phyloP scores from a whole-genome alignment of 2,888 invertebrate species.

The Horisme vitalbata region DNA sequence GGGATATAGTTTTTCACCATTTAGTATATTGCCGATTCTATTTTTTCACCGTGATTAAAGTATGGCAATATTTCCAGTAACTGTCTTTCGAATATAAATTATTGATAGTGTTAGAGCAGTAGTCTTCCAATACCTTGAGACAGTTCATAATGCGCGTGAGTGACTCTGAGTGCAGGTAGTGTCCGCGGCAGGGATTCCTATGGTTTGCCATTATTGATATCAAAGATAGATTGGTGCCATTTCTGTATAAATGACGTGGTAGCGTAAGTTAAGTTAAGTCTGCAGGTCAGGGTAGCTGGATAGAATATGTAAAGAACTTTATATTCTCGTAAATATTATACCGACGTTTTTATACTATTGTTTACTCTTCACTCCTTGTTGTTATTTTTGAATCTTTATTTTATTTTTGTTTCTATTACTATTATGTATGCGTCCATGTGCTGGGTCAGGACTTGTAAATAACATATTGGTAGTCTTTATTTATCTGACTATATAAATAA shows the following conservation, averaged over 20 bases:
- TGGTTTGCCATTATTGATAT: conserved; percentile 82
- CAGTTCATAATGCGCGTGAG: conserved; percentile 41
- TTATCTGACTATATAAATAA: conserved; percentile 68
- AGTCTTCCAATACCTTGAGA: conserved; percentile 81
- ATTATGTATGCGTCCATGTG: conserved; percentile 78
- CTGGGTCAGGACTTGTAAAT: conserved; percentile 78
- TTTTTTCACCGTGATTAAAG: conserved; percentile 50
- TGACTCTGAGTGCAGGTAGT: conserved; percentile 33
- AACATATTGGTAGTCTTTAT: conserved; percentile 74
- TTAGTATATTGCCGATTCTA: conserved; percentile 59
- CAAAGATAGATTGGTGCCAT: conserved; percentile 84
- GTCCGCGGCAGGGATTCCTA: conserved; percentile 78
- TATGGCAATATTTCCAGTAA: conserved; percentile 53
- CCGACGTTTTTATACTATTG: conserved; percentile 59
- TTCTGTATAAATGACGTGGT: conserved; percentile 79
- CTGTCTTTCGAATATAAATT: conserved; percentile 65
- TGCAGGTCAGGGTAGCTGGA: conserved; percentile 81
- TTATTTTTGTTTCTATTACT: conserved; percentile 53
- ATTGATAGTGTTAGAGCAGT: conserved; percentile 77
- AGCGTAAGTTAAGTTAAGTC: conserved; percentile 80
- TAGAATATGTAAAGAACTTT: conserved; percentile 58
- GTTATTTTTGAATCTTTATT: conserved; percentile 70
- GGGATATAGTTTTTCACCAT: conserved; percentile 54
- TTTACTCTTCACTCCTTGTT: conserved; percentile 57
- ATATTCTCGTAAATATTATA: conserved; percentile 61